Conservation (phyloP, 23 tunicate genomes). For the Oikopleura albicans region DNA sequence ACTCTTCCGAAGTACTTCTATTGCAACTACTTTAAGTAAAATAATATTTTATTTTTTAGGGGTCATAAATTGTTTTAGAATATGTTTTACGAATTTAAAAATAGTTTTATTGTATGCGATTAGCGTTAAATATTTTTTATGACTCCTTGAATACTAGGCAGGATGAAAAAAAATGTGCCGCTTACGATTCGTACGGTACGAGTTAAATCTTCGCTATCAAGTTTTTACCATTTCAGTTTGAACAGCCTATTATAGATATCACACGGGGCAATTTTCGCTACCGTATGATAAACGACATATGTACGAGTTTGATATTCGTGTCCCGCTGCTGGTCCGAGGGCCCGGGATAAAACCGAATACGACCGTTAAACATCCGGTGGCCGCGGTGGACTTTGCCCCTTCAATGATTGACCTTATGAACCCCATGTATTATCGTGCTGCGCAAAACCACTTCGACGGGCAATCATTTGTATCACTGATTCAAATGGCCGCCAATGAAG, state of each 20-base stretch:
- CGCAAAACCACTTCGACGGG: conserved; percentile 17
- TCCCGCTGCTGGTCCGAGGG: conserved; percentile 66
- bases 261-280: conserved; percentile 70
- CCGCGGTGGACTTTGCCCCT: conserved; percentile 61
- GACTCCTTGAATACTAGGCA: background rate
- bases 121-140: background rate
- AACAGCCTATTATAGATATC: too few relatives aligned
- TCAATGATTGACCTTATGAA: conserved; percentile 52
- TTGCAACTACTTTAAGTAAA: too few relatives aligned
- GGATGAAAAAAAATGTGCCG: background rate
- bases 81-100: too few relatives aligned
- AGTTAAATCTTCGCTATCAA: too few relatives aligned
- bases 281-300: conserved; percentile 83
- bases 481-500: too few relatives aligned
- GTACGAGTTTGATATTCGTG: conserved; percentile 64
- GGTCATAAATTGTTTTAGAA: too few relatives aligned
- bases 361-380: conserved; percentile 29
- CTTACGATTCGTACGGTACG: background rate
- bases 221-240: too few relatives aligned
- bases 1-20: too few relatives aligned
- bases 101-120: too few relatives aligned
- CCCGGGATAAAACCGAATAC: conserved; percentile 53
- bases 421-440: conserved; percentile 24
- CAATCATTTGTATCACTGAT: background rate
- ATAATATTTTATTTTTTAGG: too few relatives aligned